Evolutionary conservation across 2,888 invertebrate genomes (phyloP).

Genomic region (Rhogogaster chlorosoma): DNA sequence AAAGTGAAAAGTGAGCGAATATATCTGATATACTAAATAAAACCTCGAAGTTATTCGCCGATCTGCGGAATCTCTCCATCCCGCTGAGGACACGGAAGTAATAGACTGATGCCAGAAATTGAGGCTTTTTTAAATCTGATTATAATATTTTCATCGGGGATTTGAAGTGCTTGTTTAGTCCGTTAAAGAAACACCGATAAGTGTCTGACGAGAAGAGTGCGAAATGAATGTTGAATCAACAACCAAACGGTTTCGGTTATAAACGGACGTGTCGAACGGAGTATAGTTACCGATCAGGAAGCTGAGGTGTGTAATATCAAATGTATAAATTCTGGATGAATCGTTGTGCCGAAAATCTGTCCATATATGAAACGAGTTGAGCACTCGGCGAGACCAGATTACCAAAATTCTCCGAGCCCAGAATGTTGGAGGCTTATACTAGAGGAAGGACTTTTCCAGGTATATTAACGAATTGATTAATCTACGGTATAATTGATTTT

Average conservation of each 20-base stretch:
- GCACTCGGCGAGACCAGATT: constrained; percentile 64
- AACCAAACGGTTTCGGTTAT: not conserved
- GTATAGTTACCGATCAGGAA: not conserved
- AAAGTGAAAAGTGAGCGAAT: not conserved
- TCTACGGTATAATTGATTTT: not conserved
- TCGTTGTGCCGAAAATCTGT: not conserved
- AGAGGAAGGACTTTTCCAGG: constrained; percentile 73
- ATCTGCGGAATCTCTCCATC: not conserved
- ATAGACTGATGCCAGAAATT: not conserved
- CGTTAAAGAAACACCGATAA: not conserved
- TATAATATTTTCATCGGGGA: not conserved
- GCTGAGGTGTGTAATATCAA: not conserved
- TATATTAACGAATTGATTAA: constrained; percentile 56
- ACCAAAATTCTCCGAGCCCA: constrained; percentile 62
- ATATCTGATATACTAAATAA: not conserved
- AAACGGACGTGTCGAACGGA: not conserved
- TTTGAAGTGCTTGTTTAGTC: constrained; percentile 6
- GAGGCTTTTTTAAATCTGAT: not conserved
- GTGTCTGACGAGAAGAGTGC: not conserved
- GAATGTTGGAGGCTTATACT: constrained; percentile 74
- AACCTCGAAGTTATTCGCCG: not conserved
- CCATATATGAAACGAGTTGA: constrained; percentile 71
- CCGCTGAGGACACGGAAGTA: not conserved
- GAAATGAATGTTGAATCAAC: not conserved
- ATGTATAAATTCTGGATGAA: not conserved